These are phyloP conservation scores for Epizoanthus scotinus DNA, from an alignment of 92 coral and sea anemone species.

Conservation along the genomic window DNA sequence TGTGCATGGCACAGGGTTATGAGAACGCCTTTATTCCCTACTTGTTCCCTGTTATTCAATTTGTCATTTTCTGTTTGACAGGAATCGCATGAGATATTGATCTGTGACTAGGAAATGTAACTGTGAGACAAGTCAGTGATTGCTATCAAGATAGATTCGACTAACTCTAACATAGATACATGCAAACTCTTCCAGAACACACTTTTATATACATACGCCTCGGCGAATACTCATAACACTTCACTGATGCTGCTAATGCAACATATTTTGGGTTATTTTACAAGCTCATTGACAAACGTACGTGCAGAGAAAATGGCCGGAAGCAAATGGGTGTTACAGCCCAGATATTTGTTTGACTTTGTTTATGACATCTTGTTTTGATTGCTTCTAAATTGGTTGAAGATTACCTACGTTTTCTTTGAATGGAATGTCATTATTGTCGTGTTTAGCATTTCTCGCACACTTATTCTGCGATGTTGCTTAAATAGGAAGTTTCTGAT, in stretches of 20 bases:
- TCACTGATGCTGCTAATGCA: too few relatives aligned
- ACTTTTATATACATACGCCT: too few relatives aligned
- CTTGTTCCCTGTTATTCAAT: not conserved
- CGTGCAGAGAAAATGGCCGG: not conserved
- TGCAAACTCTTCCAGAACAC: too few relatives aligned
- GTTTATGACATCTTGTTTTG: not conserved
- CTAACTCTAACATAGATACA: too few relatives aligned
- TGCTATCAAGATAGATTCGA: too few relatives aligned
- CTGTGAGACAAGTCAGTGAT: too few relatives aligned
- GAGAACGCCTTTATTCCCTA: slow-evolving; percentile 4
- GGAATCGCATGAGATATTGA: too few relatives aligned
- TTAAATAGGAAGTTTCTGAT: too few relatives aligned
- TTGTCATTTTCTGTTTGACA: not conserved
- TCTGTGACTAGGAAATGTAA: too few relatives aligned
- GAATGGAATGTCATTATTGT: not conserved
- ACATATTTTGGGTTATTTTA: too few relatives aligned
- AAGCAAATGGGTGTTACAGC: not conserved
- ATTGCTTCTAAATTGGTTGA: not conserved
- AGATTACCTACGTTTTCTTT: not conserved
- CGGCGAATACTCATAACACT: too few relatives aligned
- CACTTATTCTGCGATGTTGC: too few relatives aligned
- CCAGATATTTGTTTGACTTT: not conserved
- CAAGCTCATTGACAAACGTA: not conserved
- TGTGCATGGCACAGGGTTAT: not conserved
- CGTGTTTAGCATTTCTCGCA: not conserved